These are phyloP conservation scores for Pyralis farinalis DNA, from an alignment of 2,888 invertebrate species.

Conservation along the genomic window DNA sequence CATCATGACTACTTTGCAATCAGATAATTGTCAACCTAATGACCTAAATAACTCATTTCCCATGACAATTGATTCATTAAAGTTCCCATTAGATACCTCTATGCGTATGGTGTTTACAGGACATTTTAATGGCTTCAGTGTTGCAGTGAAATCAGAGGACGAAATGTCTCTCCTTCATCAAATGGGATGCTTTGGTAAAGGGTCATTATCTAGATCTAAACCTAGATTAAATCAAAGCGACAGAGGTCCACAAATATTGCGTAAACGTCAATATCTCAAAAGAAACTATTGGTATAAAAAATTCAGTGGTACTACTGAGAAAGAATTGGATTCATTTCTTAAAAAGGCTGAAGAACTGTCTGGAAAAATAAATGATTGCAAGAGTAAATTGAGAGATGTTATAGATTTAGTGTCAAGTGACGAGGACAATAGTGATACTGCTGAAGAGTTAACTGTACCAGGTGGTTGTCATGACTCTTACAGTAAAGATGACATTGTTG, in stretches of 20 bases:
- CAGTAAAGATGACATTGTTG: constrained; percentile 60
- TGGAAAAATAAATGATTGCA: constrained; percentile 46
- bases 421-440: constrained; percentile 40
- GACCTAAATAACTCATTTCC: constrained; percentile 56
- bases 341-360: constrained; percentile 50
- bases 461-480: constrained; percentile 18
- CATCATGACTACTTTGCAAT: constrained; percentile 54
- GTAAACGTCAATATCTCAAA: constrained; percentile 81
- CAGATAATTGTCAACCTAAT: constrained; percentile 75
- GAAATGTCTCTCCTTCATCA: constrained; percentile 83
- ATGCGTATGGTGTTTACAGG: constrained; percentile 78
- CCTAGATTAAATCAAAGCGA: constrained; percentile 61
- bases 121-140: constrained; percentile 84
- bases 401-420: constrained; percentile 74
- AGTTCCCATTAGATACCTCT: constrained; percentile 65
- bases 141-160: constrained; percentile 81
- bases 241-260: constrained; percentile 63
- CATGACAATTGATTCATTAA: constrained; percentile 63
- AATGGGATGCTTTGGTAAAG: constrained; percentile 90
- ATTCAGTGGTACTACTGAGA: constrained; percentile 38
- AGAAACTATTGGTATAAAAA: constrained; percentile 79
- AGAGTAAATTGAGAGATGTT: constrained; percentile 46
- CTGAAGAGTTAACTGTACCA: constrained; percentile 16
- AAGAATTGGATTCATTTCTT: constrained; percentile 42
- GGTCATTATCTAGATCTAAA: constrained; percentile 81